These are phyloP conservation scores for Synergus laeviventris DNA, from an alignment of 2,888 invertebrate species.

Conservation along the genomic window DNA sequence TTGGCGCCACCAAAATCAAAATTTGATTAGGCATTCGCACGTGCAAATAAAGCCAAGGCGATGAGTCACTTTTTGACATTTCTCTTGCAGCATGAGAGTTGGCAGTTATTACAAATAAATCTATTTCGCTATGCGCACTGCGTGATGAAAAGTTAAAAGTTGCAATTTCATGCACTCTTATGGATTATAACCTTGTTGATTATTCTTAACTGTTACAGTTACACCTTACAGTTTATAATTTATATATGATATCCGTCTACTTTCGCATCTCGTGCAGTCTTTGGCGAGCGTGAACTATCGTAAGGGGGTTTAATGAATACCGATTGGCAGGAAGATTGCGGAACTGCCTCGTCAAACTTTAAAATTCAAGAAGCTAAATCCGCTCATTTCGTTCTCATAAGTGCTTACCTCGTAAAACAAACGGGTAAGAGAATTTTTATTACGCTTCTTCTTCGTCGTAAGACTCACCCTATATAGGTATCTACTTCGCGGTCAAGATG, in stretches of 20 bases:
- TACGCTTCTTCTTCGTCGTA: slow-evolving; percentile 4
- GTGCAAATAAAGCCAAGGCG: slow-evolving; percentile 7
- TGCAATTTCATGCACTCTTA: neutral
- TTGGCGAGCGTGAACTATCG: slow-evolving; percentile 12
- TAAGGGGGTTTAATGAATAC: slow-evolving; percentile 30
- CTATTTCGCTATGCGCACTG: slow-evolving; percentile 1
- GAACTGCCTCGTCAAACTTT: slow-evolving; percentile 29
- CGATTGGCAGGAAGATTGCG: slow-evolving; percentile 16
- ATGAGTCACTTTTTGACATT: slow-evolving; percentile 33
- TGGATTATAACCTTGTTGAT: neutral
- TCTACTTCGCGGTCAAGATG: neutral
- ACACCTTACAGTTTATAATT: neutral
- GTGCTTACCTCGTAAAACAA: slow-evolving; percentile 26
- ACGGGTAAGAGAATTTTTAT: slow-evolving; percentile 18
- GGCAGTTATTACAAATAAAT: slow-evolving; percentile 22
- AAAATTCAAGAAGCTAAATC: slow-evolving; percentile 36
- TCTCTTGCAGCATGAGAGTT: slow-evolving; percentile 12
- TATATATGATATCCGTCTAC: slow-evolving; percentile 4
- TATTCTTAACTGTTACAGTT: neutral
- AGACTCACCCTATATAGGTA: slow-evolving; percentile 18
- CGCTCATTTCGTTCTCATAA: slow-evolving; percentile 21
- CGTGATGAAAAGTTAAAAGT: neutral
- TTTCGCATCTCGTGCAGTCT: slow-evolving; percentile 18
- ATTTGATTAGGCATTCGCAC: neutral
- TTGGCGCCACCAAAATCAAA: slow-evolving; percentile 34